Base-by-base conservation (phyloP, 2,113 vertebrate genomes). In the Lepus europaeus region DNA sequence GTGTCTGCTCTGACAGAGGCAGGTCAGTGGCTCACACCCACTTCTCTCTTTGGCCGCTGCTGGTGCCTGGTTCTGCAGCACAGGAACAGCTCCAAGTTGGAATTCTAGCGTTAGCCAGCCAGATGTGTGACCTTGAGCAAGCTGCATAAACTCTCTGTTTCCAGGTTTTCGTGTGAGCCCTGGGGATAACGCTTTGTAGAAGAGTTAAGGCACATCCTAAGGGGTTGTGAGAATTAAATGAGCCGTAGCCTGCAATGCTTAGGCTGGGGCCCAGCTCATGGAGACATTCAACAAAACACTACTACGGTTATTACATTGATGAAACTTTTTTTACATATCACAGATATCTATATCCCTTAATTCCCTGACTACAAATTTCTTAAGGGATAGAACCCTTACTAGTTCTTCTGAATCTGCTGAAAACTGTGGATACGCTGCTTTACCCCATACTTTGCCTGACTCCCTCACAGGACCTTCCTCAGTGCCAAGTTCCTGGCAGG, bases 1-100 rank as follows among this genome's bases (percentile, higher is more conserved):
- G 61, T 14, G n/a, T 94, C 80, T 91, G 76, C 31, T 36, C 61
- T 77, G 56, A 76, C 85, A 77, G 17, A 94, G 39, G 36, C 77
- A 88, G 79, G 1, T 72, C n/a, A 20, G 45, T 29, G 80, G 14
- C 17, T 6, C 13, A n/a, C 5, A 3, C 9, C 29, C 9, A 13
- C 2, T 29, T 2, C n/a, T 87, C 25, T 4, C 56, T 78, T 9
- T n/a, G 51, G n/a, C n/a, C 66, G 22, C 27, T n/a, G 36, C 27
- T 74, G 25, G 73, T 78, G 53, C 33, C 31, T 66, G 20, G 68
- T 84, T 66, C 81, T 87, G 79, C 25, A 66, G 63, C 9, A 17
- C 49, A 80, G 25, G 2, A 36, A 9, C 17, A 33, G 31, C 33
- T 90, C 69, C 80, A 83, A 66, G 23, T 84, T 63, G 68, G 93